Base-by-base conservation (phyloP, 2,113 vertebrate genomes). In the Hydropotes inermis region DNA sequence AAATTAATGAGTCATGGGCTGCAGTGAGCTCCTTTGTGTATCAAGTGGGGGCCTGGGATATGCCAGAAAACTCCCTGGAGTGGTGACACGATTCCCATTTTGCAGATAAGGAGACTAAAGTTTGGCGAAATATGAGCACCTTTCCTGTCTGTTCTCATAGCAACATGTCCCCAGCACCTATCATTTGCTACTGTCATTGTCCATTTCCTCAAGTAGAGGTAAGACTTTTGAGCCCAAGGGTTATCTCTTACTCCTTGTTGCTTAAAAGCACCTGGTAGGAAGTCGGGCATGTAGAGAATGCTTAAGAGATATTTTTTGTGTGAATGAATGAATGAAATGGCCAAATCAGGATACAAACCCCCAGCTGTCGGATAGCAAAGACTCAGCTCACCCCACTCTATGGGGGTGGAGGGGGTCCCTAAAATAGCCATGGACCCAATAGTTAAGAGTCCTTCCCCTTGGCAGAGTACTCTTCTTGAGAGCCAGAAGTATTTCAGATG, bases 401-500 rank as follows among this genome's bases (percentile, higher is more conserved):
- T 7, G 23, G 25, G 8, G 25, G 21, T 19, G 2, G 25, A 30
- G 13, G 30, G 36, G 52, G 13, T 91, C n/a, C 57, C 47, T 87
- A 83, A 91, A n/a, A 91, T 5, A 88, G 86, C 54, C 13, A 64
- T 19, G 54, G 83, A 91, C 17, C 58, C 58, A 91, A 39, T 55
- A 93, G 47, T 95, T 86, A 81, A 58, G 55, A 87, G 30, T n/a
- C 23, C 28, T 36, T 89, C 23, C 4, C 25, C 16, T 10, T 58
- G 58, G 64, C 79, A 93, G 33, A 74, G 30, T 76, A 60, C 36
- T 58, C 87, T 95, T 83, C 74, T 93, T 81, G 50, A 92, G 45
- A 97, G 60, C 85, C 60, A 87, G 87, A 87, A 50, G 36, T 93
- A 91, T 79, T 96, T 89, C 36, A 60, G 78, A 70, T 47, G n/a